Conservation (phyloP, 2,113 vertebrate species). For the Montifringilla adamsi region DNA sequence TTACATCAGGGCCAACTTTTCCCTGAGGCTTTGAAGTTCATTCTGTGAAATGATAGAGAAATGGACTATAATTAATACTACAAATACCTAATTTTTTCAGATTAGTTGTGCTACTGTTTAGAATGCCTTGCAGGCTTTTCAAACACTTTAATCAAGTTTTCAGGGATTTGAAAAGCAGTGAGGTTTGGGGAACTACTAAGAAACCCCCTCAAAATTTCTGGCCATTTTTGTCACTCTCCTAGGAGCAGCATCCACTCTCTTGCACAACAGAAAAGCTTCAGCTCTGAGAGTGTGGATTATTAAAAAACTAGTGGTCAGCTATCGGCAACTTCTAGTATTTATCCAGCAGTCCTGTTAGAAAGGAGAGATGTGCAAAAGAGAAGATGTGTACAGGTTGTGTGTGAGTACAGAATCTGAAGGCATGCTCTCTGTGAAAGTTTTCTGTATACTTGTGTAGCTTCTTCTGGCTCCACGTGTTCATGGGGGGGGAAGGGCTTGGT, state of each 20-base stretch:
- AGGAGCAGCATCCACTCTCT: not conserved
- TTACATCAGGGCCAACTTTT: slow-evolving; percentile 2
- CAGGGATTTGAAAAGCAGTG: not conserved
- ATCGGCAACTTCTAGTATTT: not conserved
- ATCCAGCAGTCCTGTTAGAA: not conserved
- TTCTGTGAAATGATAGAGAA: slow-evolving; percentile 13
- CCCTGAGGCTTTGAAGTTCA: slow-evolving; percentile 4
- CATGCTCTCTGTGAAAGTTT: not conserved
- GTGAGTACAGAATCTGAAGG: not conserved
- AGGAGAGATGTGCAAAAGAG: not conserved
- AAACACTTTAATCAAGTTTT: not conserved
- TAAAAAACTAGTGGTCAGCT: not conserved
- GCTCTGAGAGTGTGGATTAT: not conserved
- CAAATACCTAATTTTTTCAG: not conserved
- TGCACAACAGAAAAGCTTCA: not conserved
- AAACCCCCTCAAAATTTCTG: not conserved
- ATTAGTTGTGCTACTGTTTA: not conserved
- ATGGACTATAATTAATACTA: not conserved
- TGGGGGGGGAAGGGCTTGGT: not conserved
- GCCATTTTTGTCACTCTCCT: not conserved
- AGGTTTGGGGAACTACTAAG: not conserved
- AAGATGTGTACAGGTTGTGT: not conserved
- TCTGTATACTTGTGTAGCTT: not conserved
- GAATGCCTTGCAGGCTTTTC: not conserved
- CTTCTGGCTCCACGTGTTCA: not conserved